Evolutionary conservation across 1,140 invertebrate species (phyloP).

Genomic region (Musca vetustissima): DNA sequence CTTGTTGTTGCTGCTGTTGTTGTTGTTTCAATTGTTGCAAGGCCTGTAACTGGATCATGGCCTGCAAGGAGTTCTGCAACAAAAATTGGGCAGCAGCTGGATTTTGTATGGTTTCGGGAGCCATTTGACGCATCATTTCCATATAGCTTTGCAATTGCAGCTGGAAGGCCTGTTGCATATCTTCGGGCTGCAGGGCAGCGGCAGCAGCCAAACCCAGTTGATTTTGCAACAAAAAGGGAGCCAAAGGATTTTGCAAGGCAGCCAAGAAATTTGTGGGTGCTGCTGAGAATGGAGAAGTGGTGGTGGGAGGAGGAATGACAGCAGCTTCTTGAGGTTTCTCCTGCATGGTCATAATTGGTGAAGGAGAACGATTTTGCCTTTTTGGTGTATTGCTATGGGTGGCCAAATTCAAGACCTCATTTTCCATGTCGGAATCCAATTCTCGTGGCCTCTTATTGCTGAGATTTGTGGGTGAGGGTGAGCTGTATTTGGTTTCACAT

Average conservation of each 20-base stretch:
- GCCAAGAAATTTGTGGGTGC: conserved; percentile 28
- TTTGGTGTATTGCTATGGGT: conserved; percentile 37
- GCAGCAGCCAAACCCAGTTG: conserved; percentile 30
- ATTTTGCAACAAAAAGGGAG: conserved; percentile 30
- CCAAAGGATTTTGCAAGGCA: conserved; percentile 33
- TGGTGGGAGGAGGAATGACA: too few species aligned
- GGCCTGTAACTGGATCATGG: conserved; percentile 77
- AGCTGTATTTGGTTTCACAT: conserved; percentile 28
- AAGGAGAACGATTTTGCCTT: conserved; percentile 27
- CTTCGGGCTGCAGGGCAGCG: conserved; percentile 35
- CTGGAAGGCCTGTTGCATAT: conserved; percentile 53
- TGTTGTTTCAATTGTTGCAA: conserved; percentile 74
- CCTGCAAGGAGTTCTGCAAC: conserved; percentile 60
- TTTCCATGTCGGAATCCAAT: conserved; percentile 34
- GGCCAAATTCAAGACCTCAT: conserved; percentile 46
- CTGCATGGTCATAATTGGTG: neutral
- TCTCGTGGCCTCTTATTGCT: conserved; percentile 44
- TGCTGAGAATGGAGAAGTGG: conserved; percentile 1
- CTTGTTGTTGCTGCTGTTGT: conserved; percentile 52
- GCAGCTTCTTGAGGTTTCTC: neutral
- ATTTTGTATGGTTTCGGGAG: conserved; percentile 33
- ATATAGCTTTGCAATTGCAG: conserved; percentile 51
- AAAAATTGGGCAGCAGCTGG: conserved; percentile 46
- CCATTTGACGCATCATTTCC: conserved; percentile 50
- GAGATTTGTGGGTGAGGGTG: conserved; percentile 38